A percentile compares a stretch with the other conserved stretches of the same genome.
Conservation (phyloP, 2,888 invertebrate species). For the Shargacucullia verbasci region DNA sequence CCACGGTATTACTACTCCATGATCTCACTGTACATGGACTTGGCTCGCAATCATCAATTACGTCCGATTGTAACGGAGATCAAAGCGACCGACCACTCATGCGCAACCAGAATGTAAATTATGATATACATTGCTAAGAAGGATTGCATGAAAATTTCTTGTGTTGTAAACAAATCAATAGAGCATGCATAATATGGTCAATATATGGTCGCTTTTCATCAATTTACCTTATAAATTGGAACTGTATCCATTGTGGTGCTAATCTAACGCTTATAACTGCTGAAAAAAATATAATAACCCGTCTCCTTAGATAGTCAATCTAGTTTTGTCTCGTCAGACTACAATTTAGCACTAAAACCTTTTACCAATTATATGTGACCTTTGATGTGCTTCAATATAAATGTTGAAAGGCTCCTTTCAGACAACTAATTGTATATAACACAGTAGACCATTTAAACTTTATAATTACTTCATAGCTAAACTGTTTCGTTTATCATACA, state of each 20-base stretch:
- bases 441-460: constrained; percentile 26
- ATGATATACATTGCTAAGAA: constrained; percentile 68
- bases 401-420: constrained; percentile 17
- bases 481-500: constrained; percentile 46
- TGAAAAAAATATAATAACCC: no score
- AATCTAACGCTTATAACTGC: no score
- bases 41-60: constrained; percentile 84
- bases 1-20: constrained; percentile 31
- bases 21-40: constrained; percentile 68
- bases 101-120: constrained; percentile 79
- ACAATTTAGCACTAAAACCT: no score
- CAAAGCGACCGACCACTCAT: constrained; percentile 79
- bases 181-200: constrained; percentile 15
- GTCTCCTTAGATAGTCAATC: no score
- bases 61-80: constrained; percentile 85
- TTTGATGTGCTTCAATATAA: no score
- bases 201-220: neutral
- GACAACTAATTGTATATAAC: constrained; percentile 33
- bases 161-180: constrained; percentile 42
- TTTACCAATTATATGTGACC: no score
- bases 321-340: no score
- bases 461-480: constrained; percentile 34
- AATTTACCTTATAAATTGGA: neutral
- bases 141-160: constrained; percentile 64
- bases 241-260: no score